These are phyloP conservation scores for Turritopsis rubra DNA, from an alignment of 30 jellyfish, hydroid and myxozoan genomes.

Conservation along the genomic window DNA sequence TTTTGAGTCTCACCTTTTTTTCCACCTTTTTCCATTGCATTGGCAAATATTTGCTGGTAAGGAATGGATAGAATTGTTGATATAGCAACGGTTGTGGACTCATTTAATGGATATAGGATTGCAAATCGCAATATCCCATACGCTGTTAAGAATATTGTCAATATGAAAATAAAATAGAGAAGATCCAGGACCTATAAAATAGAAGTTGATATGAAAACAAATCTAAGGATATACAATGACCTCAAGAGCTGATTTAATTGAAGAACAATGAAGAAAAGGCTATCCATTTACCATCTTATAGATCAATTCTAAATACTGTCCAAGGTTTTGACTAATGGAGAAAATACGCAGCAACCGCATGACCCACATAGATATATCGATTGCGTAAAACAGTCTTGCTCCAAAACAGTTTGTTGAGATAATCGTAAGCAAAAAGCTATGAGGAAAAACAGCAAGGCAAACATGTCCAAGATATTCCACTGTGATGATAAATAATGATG, in stretches of 20 bases:
- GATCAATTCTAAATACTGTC: slow-evolving; percentile 82
- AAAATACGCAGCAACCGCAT: slow-evolving; percentile 60
- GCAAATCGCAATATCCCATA: slow-evolving; percentile 13
- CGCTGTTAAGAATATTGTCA: slow-evolving; percentile 9
- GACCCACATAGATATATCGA: slow-evolving; percentile 80
- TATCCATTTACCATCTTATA: slow-evolving; percentile 54
- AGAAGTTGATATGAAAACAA: not conserved
- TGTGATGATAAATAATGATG: not conserved
- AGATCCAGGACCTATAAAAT: slow-evolving; percentile 2
- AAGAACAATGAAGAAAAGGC: not conserved
- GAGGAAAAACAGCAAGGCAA: slow-evolving; percentile 52
- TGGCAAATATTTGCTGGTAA: not conserved
- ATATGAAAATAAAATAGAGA: slow-evolving; percentile 7
- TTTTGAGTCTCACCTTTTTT: not conserved
- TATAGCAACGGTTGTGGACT: not conserved
- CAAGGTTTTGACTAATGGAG: slow-evolving; percentile 70
- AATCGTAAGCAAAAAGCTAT: slow-evolving; percentile 55
- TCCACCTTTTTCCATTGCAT: not conserved
- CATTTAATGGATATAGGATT: not conserved
- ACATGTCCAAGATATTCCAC: slow-evolving; percentile 77
- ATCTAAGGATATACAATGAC: not conserved
- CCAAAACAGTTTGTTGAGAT: slow-evolving; percentile 18
- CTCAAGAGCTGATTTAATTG: not conserved
- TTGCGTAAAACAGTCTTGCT: slow-evolving; percentile 50
- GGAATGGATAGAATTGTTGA: not conserved